Percentiles rank a stretch among this genome's conserved stretches.
Conservation (phyloP, 2,888 invertebrate genomes). For the Lasius fuliginosus region DNA sequence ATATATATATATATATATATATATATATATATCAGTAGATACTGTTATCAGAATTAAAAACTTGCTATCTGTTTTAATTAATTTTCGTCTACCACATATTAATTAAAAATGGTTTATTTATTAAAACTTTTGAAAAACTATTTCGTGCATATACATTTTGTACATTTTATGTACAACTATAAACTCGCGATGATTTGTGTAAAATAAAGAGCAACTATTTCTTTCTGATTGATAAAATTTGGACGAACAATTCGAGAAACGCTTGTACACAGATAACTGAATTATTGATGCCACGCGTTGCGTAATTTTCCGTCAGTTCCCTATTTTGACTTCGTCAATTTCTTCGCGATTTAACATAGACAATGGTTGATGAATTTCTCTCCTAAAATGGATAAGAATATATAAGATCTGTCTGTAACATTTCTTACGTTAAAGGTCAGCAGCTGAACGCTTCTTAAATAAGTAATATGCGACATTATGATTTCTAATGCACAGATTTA, state of each 20-base stretch:
- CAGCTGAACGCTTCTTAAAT: not conserved
- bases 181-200: not conserved
- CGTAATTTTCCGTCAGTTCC: constrained; percentile 34
- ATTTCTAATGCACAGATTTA: not conserved
- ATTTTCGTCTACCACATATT: not conserved
- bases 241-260: not conserved
- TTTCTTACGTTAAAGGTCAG: not conserved
- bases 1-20: not conserved
- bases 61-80: not conserved
- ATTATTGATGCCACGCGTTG: constrained; percentile 57
- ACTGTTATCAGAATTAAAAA: not conserved
- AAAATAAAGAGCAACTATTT: not conserved
- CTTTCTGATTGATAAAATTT: not conserved
- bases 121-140: not conserved
- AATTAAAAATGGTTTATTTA: not conserved
- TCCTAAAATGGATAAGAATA: constrained; percentile 49
- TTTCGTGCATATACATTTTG: not conserved
- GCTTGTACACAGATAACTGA: not conserved
- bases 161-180: not conserved
- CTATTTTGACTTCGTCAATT: constrained; percentile 7
- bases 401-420: not conserved
- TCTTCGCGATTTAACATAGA: constrained; percentile 39
- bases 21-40: not conserved
- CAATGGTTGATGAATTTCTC: constrained; percentile 50
- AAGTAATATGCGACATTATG: not conserved